Conservation (phyloP, 2,113 vertebrate genomes). For the Mandrillus leucophaeus region DNA sequence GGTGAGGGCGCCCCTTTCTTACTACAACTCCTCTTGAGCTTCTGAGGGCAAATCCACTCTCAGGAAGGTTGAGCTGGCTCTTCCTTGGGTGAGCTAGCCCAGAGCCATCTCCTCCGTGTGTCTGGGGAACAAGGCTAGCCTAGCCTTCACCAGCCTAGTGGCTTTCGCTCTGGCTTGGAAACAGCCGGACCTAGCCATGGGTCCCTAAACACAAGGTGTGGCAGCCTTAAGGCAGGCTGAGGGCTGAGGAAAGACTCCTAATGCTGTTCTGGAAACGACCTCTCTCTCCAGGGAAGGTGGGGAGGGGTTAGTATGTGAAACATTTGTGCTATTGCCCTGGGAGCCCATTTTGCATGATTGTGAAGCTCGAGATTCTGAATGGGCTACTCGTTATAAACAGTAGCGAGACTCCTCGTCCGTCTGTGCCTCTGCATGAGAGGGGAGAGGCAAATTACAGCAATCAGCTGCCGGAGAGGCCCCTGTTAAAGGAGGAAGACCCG, state of each 20-base stretch:
- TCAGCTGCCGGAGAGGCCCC: neutral
- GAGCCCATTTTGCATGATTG: neutral
- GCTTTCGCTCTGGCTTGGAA: rapidly evolving
- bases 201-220: neutral
- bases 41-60: neutral
- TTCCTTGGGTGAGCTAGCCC: neutral
- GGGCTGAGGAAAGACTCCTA: neutral
- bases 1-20: neutral
- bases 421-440: rapidly evolving
- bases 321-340: neutral
- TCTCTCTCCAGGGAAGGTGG: neutral
- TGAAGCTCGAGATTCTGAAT: neutral
- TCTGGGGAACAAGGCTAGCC: neutral
- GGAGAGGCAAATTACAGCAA: neutral
- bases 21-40: neutral
- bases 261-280: neutral
- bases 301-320: neutral
- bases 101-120: neutral
- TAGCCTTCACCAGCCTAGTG: neutral
- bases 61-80: neutral
- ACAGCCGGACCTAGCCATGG: neutral
- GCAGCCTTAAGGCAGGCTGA: neutral
- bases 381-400: neutral
- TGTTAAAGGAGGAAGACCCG: neutral
- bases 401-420: neutral